Conservation (phyloP, 2,113 vertebrate genomes). For the Dinomys branickii region DNA sequence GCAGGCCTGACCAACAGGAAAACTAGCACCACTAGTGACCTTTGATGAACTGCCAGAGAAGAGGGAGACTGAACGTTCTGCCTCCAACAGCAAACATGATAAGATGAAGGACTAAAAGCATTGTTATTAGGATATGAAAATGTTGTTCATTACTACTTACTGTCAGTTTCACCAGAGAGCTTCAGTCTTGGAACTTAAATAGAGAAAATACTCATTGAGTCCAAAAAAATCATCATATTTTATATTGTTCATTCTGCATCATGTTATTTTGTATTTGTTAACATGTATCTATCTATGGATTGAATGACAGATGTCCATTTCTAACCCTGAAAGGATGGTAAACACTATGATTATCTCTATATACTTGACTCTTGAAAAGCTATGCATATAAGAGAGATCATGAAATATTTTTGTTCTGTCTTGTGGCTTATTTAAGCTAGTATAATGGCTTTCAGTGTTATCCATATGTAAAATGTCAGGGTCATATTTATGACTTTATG, state of each 20-base stretch:
- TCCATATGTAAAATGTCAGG: neutral
- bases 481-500: neutral
- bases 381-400: neutral
- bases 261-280: neutral
- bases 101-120: no score
- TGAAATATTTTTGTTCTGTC: neutral
- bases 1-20: no score
- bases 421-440: neutral
- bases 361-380: neutral
- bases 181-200: conserved; percentile 72
- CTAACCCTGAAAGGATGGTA: neutral
- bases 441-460: no score
- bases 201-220: conserved; percentile 77
- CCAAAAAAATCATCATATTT: no score
- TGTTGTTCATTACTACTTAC: conserved; percentile 37
- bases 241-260: neutral
- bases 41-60: no score
- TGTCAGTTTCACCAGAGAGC: conserved; percentile 72
- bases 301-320: neutral
- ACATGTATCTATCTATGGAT: neutral
- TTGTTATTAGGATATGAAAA: conserved; percentile 14
- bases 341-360: neutral
- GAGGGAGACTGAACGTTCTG: no score
- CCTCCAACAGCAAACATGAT: no score
- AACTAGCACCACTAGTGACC: no score